phyloP scores from a whole-genome alignment of 2,888 invertebrate species.

The Mycalesis mineus region DNA sequence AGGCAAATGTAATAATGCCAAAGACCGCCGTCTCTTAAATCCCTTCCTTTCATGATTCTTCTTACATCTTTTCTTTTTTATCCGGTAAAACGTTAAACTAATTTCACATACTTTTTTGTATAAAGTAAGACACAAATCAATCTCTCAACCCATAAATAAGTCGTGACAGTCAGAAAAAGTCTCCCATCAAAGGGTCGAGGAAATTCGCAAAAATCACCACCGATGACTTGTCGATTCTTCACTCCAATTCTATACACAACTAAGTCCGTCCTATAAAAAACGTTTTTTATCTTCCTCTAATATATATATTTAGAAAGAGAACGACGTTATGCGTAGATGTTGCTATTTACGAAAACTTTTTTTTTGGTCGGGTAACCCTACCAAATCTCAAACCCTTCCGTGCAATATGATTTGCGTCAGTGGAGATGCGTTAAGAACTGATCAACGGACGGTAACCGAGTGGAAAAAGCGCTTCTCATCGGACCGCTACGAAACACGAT shows the following conservation, averaged over 20 bases:
- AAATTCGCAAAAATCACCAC: constrained; percentile 61
- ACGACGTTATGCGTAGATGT: constrained; percentile 7
- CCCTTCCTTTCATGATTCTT: too few species aligned
- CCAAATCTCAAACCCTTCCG: constrained; percentile 71
- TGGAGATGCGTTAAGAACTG: constrained; percentile 73
- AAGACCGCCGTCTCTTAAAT: too few species aligned
- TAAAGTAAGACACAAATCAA: not conserved
- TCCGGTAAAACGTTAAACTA: too few species aligned
- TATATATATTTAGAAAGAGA: constrained; percentile 24
- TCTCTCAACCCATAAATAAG: constrained; percentile 18
- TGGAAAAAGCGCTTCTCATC: constrained; percentile 77
- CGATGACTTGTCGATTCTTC: constrained; percentile 62
- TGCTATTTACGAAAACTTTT: too few species aligned
- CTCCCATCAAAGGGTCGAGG: constrained; percentile 33
- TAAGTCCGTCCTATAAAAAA: constrained; percentile 16
- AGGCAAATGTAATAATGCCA: too few species aligned
- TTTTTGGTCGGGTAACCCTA: constrained; percentile 39
- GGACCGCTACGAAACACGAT: constrained; percentile 44
- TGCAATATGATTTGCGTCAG: constrained; percentile 78
- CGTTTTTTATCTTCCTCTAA: constrained; percentile 27
- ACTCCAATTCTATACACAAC: constrained; percentile 15
- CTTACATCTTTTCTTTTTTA: too few species aligned
- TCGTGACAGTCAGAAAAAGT: constrained; percentile 40
- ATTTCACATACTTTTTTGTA: too few species aligned
- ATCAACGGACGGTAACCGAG: constrained; percentile 76